Percentiles rank a stretch among this genome's conserved stretches.
These are phyloP conservation scores for Helogale parvula DNA, from an alignment of 2,113 vertebrate species.

Conservation along the genomic window DNA sequence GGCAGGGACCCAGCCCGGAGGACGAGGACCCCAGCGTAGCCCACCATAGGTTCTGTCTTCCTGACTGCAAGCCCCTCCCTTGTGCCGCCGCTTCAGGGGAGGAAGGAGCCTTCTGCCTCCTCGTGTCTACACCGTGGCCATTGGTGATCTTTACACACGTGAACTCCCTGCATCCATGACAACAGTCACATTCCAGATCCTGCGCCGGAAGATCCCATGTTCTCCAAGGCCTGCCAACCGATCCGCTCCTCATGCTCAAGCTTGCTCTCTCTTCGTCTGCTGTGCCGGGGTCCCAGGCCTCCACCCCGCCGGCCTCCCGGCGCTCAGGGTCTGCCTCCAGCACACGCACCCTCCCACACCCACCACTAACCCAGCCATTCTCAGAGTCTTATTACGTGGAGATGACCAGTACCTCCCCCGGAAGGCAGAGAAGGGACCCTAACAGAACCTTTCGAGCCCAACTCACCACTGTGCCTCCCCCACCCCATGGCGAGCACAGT, in stretches of 20 bases:
- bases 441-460: background rate
- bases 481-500: rapidly evolving
- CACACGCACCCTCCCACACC: rapidly evolving
- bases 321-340: rapidly evolving
- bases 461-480: rapidly evolving
- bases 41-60: too few relatives aligned
- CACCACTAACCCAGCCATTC: rapidly evolving
- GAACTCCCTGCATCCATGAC: too few relatives aligned
- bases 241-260: rapidly evolving
- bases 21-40: rapidly evolving
- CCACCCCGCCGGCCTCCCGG: rapidly evolving
- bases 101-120: background rate
- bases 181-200: background rate
- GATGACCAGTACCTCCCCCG: rapidly evolving
- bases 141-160: background rate
- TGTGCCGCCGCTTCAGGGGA: too few relatives aligned
- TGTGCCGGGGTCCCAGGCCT: rapidly evolving
- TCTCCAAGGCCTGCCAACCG: background rate
- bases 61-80: background rate
- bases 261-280: background rate
- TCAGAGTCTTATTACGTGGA: too few relatives aligned
- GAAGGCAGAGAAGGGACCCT: too few relatives aligned
- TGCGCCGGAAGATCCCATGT: too few relatives aligned
- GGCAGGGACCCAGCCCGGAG: rapidly evolving
- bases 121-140: background rate